phyloP scores from a whole-genome alignment of 2,113 vertebrate genomes.

The Pangasianodon hypophthalmus region DNA sequence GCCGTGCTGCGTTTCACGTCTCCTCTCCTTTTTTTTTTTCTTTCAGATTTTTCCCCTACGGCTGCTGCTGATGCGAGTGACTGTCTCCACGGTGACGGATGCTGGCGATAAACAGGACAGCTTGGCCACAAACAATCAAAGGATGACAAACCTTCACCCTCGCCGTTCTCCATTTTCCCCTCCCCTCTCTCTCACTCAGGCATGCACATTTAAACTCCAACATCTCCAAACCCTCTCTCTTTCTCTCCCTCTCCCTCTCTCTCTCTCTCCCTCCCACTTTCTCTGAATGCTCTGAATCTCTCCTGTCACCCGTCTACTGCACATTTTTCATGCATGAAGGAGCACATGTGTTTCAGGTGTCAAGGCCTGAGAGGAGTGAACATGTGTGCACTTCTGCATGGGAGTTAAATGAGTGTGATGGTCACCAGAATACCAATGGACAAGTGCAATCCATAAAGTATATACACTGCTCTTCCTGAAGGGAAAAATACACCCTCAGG shows the following conservation, averaged over 20 bases:
- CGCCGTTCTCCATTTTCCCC: slow-evolving; percentile 28
- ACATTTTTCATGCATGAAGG: slow-evolving; percentile 27
- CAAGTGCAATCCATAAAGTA: neutral
- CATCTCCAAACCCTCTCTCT: slow-evolving; percentile 34
- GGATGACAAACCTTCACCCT: slow-evolving; percentile 59
- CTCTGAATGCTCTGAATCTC: neutral
- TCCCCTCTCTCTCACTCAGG: slow-evolving; percentile 15
- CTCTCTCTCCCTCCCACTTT: neutral
- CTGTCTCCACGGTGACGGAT: slow-evolving; percentile 74
- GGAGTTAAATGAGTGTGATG: slow-evolving; percentile 1
- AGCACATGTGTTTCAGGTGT: slow-evolving; percentile 30
- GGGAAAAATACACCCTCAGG: neutral
- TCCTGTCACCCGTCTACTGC: slow-evolving; percentile 7
- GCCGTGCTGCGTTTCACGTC: neutral
- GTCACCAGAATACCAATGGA: slow-evolving; percentile 1
- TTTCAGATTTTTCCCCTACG: slow-evolving; percentile 56
- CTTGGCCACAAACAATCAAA: slow-evolving; percentile 63
- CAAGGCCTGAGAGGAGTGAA: slow-evolving; percentile 23
- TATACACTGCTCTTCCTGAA: neutral
- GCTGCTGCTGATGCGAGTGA: slow-evolving; percentile 70
- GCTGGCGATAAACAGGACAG: slow-evolving; percentile 63
- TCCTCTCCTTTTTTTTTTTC: neutral
- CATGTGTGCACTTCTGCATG: slow-evolving; percentile 8
- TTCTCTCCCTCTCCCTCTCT: neutral
- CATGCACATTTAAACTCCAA: slow-evolving; percentile 40